These are phyloP conservation scores for Chorisops tibialis DNA, from an alignment of 2,888 invertebrate species.

Conservation along the genomic window DNA sequence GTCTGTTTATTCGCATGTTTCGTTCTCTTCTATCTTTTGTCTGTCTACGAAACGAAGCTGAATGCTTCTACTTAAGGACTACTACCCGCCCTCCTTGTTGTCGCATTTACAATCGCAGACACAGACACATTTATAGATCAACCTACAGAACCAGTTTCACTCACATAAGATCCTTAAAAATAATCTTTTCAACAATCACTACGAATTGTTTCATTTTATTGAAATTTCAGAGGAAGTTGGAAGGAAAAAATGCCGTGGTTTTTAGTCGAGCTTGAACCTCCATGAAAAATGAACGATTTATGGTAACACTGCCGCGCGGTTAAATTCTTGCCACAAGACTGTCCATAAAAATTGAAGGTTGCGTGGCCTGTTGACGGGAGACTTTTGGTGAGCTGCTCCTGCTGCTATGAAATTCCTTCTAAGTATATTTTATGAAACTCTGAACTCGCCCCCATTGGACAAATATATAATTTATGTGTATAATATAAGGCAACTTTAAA, in stretches of 20 bases:
- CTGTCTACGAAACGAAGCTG: slow-evolving; percentile 5
- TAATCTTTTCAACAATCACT: neutral
- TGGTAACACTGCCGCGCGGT: neutral
- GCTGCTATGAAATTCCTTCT: too few relatives aligned
- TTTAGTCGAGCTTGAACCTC: too few relatives aligned
- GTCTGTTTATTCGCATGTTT: neutral
- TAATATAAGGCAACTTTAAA: slow-evolving; percentile 6
- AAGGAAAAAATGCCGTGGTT: too few relatives aligned
- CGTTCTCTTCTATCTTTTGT: slow-evolving; percentile 1
- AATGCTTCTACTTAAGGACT: slow-evolving; percentile 10
- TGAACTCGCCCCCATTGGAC: neutral
- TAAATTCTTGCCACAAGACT: too few relatives aligned
- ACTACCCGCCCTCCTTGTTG: neutral
- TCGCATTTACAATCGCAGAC: neutral
- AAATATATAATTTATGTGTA: neutral
- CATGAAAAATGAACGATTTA: neutral
- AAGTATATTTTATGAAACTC: too few relatives aligned
- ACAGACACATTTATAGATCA: too few relatives aligned
- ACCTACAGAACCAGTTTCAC: too few relatives aligned
- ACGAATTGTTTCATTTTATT: neutral
- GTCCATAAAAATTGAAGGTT: too few relatives aligned
- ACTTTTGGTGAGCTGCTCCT: too few relatives aligned
- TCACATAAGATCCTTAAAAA: slow-evolving; percentile 1
- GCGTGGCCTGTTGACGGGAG: too few relatives aligned
- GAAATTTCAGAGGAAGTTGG: neutral